Percentiles rank a stretch among this genome's conserved stretches.
Conservation (phyloP, 2,797 vertebrate genomes). For the Melanotaenia nigrans region DNA sequence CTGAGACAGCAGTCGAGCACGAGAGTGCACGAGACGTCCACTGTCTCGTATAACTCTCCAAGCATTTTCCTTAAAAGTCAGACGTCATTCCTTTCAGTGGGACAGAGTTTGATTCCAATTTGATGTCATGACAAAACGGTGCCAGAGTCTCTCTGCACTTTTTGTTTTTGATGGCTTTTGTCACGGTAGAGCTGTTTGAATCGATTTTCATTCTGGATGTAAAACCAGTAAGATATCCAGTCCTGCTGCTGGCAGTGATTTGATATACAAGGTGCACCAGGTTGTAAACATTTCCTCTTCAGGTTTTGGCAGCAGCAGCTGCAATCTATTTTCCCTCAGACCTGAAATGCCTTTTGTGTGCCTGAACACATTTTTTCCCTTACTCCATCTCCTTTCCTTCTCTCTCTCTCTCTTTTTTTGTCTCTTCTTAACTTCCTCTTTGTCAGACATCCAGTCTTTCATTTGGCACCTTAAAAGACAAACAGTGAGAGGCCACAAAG, state of each 20-base stretch:
- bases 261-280: slow-evolving; percentile 61
- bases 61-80: background rate
- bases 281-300: slow-evolving; percentile 72
- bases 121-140: slow-evolving; percentile 14
- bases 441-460: slow-evolving; percentile 33
- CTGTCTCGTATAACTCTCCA: slow-evolving; percentile 1
- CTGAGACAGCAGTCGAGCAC: background rate
- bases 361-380: slow-evolving; percentile 44
- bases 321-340: slow-evolving; percentile 67
- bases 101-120: background rate
- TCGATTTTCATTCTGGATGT: slow-evolving; percentile 5
- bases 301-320: slow-evolving; percentile 66
- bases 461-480: slow-evolving; percentile 47
- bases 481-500: slow-evolving; percentile 26
- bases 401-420: slow-evolving; percentile 3
- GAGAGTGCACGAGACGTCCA: background rate
- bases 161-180: slow-evolving; percentile 7
- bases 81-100: slow-evolving; percentile 1
- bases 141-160: slow-evolving; percentile 2
- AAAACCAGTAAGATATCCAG: slow-evolving; percentile 24
- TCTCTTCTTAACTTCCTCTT: slow-evolving; percentile 9
- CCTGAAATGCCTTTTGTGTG: slow-evolving; percentile 67
- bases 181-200: background rate
- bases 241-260: slow-evolving; percentile 49
- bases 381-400: slow-evolving; percentile 25